Evolutionary conservation across 2,888 invertebrate species (phyloP), one percentile per base, ranked within the genome.

Genomic region (Hirudinaria manillensis): DNA sequence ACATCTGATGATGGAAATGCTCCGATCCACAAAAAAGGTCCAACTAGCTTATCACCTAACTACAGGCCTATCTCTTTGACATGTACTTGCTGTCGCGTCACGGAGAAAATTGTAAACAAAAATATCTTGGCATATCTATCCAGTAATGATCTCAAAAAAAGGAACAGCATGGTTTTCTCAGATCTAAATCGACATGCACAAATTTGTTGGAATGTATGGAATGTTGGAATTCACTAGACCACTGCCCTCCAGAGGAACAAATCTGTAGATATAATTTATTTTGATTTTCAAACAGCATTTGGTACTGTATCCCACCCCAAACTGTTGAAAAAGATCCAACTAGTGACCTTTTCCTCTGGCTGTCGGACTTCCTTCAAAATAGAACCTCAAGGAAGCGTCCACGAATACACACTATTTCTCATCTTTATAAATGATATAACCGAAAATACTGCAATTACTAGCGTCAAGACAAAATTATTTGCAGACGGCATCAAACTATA

Each of bases 161-260:
- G 13, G 13, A 53, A 53, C 53, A 53, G 21, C 53, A 53, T 53
- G 53, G 4, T 56, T 56, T 56, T 56, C 16, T 56, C 16, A 24
- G n/a, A 56, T 56, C n/a, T 7, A 56, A 56, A 56, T 56, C 56
- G 27, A 56, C 56, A 56, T 56, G n/a, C 56, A 56, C 56, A 56
- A 56, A 56, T 56, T 56, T 24, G n/a, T 56, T 21, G 38, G 38
- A 38, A 38, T 38, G n/a, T n/a, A n/a, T n/a, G n/a, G n/a, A n/a
- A n/a, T n/a, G n/a, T n/a, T n/a, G n/a, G n/a, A n/a, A n/a, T n/a
- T n/a, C n/a, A n/a, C n/a, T n/a, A n/a, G n/a, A n/a, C n/a, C 38
- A 38, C 10, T 38, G 38, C 38, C n/a, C 27, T 56, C 56, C 56
- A 56, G 27, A 27, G 27, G 27, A 56, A 16, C n/a, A 56, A 56